Base-by-base conservation (phyloP, 2,797 vertebrate genomes). In the Rallus crepitans region DNA sequence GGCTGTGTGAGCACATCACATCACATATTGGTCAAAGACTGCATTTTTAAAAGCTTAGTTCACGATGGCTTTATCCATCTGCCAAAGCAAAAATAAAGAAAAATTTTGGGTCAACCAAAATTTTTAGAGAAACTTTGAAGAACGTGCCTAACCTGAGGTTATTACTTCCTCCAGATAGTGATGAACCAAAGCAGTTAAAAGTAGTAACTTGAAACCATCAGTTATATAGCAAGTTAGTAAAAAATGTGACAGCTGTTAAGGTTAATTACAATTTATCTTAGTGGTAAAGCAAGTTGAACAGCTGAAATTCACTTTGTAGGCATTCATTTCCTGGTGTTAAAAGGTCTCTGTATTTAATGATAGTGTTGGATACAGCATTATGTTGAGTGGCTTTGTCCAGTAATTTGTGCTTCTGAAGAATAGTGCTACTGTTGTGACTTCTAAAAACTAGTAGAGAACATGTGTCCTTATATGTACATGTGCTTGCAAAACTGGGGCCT, bases 321-420 rank as follows among this genome's bases (percentile, higher is more conserved):
- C 48, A 89, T 88, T 8, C 80, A 89, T 89, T 90, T 96, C 73
- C 52, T 89, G 47, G n/a, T 21, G 27, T 37, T 77, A 63, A 72
- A 66, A 92, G 16, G 3, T 94, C 66, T 64, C 37, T 45, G 6
- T 57, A 52, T 83, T 57, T 55, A 87, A 60, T 48, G 59, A 70
- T 73, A 78, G 55, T 55, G 8, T 11, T 0, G 0, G 42, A n/a
- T 81, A n/a, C 12, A 57, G 23, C 7, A 2, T 75, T 77, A 25
- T 50, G 57, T 19, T 64, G 55, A 48, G 19, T 72, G 16, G 6
- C 48, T 91, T 81, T 89, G n/a, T 27, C 50, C 40, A 57, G 42
- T 55, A 39, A 27, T 72, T 71, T 24, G 10, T 87, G 45, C 65
- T 73, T 33, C 37, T 23, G 21, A 25, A 30, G 76, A 63, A 17